Evolutionary conservation across 2,797 vertebrate species (phyloP), one percentile per base, ranked within the genome.

Genomic region (Glossophaga mutica): DNA sequence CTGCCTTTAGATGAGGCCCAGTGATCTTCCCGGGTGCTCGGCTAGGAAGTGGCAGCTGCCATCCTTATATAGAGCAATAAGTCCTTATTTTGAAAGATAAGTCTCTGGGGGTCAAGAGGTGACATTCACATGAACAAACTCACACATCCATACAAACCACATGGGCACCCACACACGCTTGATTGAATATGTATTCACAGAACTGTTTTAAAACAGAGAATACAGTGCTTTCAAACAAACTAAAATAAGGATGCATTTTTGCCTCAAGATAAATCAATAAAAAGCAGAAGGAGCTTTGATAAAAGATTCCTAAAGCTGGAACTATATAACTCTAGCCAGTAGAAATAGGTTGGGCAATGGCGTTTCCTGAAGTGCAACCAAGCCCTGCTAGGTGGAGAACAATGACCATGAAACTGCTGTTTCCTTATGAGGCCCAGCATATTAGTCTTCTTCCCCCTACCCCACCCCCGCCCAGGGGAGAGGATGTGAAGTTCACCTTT

Each of bases 371-470:
- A 96, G 74, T 46, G 37, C 46, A 57, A 48, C n/a, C 24, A n/a
- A 89, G 65, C 26, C 46, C 91, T 81, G 48, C 70, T 18, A 57
- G 19, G 59, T 26, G 14, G 70, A 46, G 55, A 92, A 95, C 71
- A 93, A 88, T 81, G 81, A 90, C 90, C 87, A 71, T 81, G 79
- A 92, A 91, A 86, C 81, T 93, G 70, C 50, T 37, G n/a, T 70
- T 93, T 95, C 93, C 95, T 95, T 78, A n/a, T 0, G 46, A 91
- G 89, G 70, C 65, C 79, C 65, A 26, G 62, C 44, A 87, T 73
- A 94, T 82, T 32, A 94, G 79, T 55, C 90, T 42, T 42, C 82
- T 68, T 34, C 50, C 50, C 19, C 4, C 50, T 6, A 7, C 50
- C 19, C 19, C 48, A 4, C 52, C 52, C 52, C 8, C 22, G 0